Conservation (phyloP, 2,113 vertebrate species). For the Recurvirostra avosetta region DNA sequence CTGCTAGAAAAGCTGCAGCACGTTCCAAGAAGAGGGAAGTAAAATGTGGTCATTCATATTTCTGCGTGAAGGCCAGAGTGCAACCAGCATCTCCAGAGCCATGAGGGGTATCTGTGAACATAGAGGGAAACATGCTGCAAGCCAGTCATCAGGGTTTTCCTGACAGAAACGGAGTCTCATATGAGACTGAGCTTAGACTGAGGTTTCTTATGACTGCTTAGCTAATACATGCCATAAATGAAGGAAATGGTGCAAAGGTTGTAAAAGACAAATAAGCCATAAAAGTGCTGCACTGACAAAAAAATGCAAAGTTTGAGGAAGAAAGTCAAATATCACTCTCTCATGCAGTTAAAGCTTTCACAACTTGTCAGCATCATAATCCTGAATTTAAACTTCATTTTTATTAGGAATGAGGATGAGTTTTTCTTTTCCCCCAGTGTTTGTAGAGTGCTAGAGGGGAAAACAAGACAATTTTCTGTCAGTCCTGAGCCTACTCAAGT, state of each 20-base stretch:
- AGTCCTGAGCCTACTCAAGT: background rate
- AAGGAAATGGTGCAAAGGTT: background rate
- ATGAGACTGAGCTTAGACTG: background rate
- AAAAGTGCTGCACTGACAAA: background rate
- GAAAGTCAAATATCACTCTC: background rate
- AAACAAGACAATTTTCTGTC: background rate
- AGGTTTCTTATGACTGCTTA: background rate
- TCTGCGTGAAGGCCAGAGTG: background rate
- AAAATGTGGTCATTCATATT: background rate
- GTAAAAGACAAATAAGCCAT: background rate
- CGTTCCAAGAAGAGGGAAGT: background rate
- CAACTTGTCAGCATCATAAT: background rate
- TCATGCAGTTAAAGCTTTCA: background rate
- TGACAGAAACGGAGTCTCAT: background rate
- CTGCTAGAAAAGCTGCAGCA: background rate
- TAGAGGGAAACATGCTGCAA: background rate
- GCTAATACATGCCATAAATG: background rate
- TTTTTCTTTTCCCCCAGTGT: background rate
- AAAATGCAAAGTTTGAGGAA: background rate
- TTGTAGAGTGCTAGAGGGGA: background rate
- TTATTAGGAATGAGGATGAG: background rate
- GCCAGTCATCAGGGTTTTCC: background rate
- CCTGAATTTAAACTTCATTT: background rate
- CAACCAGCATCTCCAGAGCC: background rate
- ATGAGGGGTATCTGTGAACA: background rate